Evolutionary conservation across 2,797 vertebrate genomes (phyloP), one percentile per base, ranked within the genome.

Genomic region (Lithobates sylvaticus): DNA sequence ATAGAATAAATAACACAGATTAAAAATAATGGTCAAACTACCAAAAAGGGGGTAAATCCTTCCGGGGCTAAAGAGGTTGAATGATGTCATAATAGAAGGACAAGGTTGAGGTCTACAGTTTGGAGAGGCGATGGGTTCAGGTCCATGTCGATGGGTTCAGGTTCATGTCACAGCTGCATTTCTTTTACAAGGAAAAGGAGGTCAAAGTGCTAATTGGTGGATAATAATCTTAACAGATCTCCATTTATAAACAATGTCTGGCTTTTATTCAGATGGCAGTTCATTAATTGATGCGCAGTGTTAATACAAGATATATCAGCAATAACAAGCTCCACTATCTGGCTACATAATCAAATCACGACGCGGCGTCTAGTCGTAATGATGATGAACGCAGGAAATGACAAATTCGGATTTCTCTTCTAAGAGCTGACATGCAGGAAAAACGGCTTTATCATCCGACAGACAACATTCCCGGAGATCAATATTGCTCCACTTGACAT

Each of bases 311-410:
- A 9, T 27, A 73, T 29, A 79, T 81, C 42, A 21, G 15, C 42
- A 71, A 54, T 86, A 50, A 81, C 65, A 67, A 72, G 69, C 54
- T 54, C 27, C 65, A 78, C 72, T 86, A 82, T 83, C 39, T 21
- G 47, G 34, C 74, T 50, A 67, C 73, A 77, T 83, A 77, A 83
- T 83, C 74, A 77, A 74, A 86, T 82, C 39, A 78, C 72, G 78
- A 86, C 67, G 72, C 3, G 36, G 54, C 42, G 72, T 71, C 81
- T 76, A 64, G 75, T 61, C 42, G 27, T 78, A 77, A 86, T 34
- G 36, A 83, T 67, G 75, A 82, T 77, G 58, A 83, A 86, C 39
- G 18, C 39, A 73, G 68, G 18, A 72, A 65, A 77, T 72, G 67
- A 83, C 85, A 82, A 83, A 79, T 10, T n/a, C 9, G 10, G 50